Percentiles rank a stretch among this genome's conserved stretches.
These are phyloP conservation scores for Gobiocypris rarus DNA, from an alignment of 2,113 vertebrate species.

Conservation along the genomic window DNA sequence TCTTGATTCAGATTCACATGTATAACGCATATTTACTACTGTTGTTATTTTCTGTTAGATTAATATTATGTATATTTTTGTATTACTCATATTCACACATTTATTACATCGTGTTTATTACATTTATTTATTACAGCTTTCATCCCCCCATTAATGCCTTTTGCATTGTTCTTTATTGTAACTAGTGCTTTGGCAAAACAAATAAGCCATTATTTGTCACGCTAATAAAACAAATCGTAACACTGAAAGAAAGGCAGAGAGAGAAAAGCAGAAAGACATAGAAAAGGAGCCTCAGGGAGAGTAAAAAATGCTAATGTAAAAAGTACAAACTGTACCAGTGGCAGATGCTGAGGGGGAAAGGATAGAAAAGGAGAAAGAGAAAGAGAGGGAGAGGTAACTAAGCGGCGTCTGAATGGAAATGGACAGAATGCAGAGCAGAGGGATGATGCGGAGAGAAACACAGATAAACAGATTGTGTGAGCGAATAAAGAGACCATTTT, in stretches of 20 bases:
- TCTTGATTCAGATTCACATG: constrained; percentile 6
- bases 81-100: background rate
- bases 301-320: constrained; percentile 41
- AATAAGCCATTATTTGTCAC: constrained; percentile 3
- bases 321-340: constrained; percentile 40
- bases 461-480: constrained; percentile 39
- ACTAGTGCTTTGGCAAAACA: constrained; percentile 28
- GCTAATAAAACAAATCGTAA: constrained; percentile 20
- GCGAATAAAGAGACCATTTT: constrained; percentile 29
- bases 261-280: constrained; percentile 14
- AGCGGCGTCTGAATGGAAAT: constrained; percentile 25
- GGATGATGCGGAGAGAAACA: constrained; percentile 15
- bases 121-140: no score
- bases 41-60: background rate
- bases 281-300: constrained; percentile 26
- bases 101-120: constrained; percentile 35
- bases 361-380: constrained; percentile 32
- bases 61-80: background rate
- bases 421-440: constrained; percentile 45
- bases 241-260: background rate
- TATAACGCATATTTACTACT: constrained; percentile 14
- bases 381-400: constrained; percentile 29
- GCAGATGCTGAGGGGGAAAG: constrained; percentile 37
- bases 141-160: constrained; percentile 5
- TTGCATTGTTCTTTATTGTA: constrained; percentile 18